A percentile compares a stretch with the other conserved stretches of the same genome.
Conservation (phyloP, 2,888 invertebrate genomes). For the Noctua fimbriata region DNA sequence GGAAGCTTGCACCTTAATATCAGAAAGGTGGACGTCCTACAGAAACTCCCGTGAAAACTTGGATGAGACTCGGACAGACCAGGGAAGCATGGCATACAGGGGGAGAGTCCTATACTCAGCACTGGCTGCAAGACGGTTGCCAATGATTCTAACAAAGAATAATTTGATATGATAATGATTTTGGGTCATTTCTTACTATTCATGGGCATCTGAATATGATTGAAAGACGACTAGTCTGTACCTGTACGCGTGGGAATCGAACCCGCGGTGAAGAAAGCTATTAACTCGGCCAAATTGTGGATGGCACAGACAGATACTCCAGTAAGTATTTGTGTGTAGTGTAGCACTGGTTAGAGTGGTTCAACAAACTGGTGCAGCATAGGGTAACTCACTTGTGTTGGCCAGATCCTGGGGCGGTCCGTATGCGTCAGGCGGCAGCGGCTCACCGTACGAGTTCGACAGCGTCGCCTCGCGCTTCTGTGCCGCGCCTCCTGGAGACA, state of each 20-base stretch:
- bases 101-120: not conserved
- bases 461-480: conserved; percentile 86
- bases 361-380: not conserved
- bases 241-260: not conserved
- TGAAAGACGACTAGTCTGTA: too few relatives aligned
- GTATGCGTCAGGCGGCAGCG: conserved; percentile 86
- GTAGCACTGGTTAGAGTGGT: not conserved
- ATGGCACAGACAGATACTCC: not conserved
- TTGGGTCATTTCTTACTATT: too few relatives aligned
- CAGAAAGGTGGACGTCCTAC: not conserved
- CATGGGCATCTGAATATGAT: not conserved
- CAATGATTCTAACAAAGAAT: not conserved
- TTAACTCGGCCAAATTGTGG: not conserved
- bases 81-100: not conserved
- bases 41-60: not conserved
- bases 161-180: too few relatives aligned
- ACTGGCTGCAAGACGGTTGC: not conserved
- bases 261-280: not conserved
- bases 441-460: conserved; percentile 90
- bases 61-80: not conserved
- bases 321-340: not conserved
- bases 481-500: conserved; percentile 77
- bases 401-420: conserved; percentile 86
- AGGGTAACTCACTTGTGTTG: conserved; percentile 73
- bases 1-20: not conserved